Base-by-base conservation (phyloP, 2,797 vertebrate genomes). In the Aythya fuligula region DNA sequence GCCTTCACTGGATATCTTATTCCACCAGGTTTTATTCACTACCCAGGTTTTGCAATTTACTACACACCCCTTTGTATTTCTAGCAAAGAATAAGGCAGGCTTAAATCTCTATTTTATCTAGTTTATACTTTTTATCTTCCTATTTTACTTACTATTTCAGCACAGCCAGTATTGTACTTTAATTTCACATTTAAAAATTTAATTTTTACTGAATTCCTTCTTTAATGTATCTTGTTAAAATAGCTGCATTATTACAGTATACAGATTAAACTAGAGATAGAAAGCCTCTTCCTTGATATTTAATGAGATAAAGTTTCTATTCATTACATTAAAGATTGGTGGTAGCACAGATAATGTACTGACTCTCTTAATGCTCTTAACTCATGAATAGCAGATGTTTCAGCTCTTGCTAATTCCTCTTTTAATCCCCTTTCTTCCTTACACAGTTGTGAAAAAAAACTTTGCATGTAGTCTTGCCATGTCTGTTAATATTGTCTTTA, bases 301-400 rank as follows among this genome's bases (percentile, higher is more conserved):
- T 91, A 87, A 89, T 73, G 65, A 92, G 82, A 92, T 84, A 90
- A 87, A 84, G 24, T 73, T 93, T 92, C 28, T 87, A 27, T 94
- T 74, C 43, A 76, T 92, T 92, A 74, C 57, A 60, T 77, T 87
- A 89, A 89, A 89, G 43, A 93, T 28, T 89, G n/a, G 53, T 76
- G 38, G 57, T 65, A 93, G 30, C 45, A 84, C 20, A 81, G 75
- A 86, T 74, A 58, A 95, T 36, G 19, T 66, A 87, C 53, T 89
- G 85, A 85, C 60, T 90, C 82, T 54, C 24, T 74, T 96, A 96
- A 94, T 87, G 38, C 78, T 92, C 93, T 92, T 93, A 94, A 94
- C 79, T 88, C 38, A 47, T 45, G 65, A 93, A 88, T 39, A 94
- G 76, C 82, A 96, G 67, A 65, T 92, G 64, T 80, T 95, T 84